Evolutionary conservation across 2,113 vertebrate species (phyloP).

Genomic region (Thomomys bottae): DNA sequence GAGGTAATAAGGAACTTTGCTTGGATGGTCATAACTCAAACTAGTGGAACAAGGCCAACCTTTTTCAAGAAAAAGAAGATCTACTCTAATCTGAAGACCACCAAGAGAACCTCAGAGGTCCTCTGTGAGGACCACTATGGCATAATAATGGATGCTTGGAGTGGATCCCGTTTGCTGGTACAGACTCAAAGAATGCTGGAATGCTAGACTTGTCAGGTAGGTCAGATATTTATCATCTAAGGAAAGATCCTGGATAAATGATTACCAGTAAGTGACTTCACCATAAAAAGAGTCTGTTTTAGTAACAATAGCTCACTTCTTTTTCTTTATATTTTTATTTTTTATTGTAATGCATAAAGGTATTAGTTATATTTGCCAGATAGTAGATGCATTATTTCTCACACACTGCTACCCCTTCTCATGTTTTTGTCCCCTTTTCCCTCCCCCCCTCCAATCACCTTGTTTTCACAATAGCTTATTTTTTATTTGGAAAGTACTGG

Average conservation of each 20-base stretch:
- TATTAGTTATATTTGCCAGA: too few species aligned
- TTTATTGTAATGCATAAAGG: too few species aligned
- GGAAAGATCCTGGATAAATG: background rate
- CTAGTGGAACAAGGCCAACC: background rate
- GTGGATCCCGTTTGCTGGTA: background rate
- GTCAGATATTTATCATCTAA: background rate
- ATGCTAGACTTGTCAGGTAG: background rate
- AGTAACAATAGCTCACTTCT: background rate
- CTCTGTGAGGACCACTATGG: background rate
- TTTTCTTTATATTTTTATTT: too few species aligned
- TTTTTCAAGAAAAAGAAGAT: background rate
- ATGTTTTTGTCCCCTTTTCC: too few species aligned
- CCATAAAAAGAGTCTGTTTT: background rate
- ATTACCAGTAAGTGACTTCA: background rate
- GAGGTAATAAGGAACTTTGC: background rate
- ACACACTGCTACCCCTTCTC: too few species aligned
- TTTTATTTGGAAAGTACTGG: background rate
- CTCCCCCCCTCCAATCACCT: too few species aligned
- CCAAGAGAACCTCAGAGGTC: background rate
- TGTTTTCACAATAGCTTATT: background rate
- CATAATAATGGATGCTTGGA: background rate
- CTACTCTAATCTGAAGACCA: too few species aligned
- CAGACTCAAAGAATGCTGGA: background rate
- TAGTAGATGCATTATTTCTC: too few species aligned
- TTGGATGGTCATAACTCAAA: background rate